These are phyloP conservation scores for Amyelois transitella DNA, from an alignment of 1,140 invertebrate genomes.

Conservation along the genomic window DNA sequence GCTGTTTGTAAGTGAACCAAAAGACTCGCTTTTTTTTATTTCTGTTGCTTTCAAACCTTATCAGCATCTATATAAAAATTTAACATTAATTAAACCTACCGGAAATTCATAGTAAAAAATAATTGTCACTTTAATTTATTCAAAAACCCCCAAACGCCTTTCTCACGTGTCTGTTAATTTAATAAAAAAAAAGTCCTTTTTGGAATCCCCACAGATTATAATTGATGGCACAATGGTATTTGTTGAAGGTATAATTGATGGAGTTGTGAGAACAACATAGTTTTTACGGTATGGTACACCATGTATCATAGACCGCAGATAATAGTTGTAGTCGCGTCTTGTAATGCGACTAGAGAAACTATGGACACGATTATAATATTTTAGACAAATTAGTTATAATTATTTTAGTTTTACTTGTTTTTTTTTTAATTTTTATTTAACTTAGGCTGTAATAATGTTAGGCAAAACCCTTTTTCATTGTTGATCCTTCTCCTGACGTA, in stretches of 20 bases:
- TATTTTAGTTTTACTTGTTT: no score
- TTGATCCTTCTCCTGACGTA: no score
- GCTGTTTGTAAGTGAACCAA: no score
- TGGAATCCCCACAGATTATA: slow-evolving; percentile 8
- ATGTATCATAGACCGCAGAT: not conserved
- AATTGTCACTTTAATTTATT: not conserved
- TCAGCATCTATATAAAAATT: not conserved
- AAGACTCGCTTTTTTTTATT: no score
- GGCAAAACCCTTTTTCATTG: no score
- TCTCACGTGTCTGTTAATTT: slow-evolving; percentile 9
- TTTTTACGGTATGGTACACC: slow-evolving; percentile 7
- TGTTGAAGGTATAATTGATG: slow-evolving; percentile 32
- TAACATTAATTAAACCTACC: not conserved
- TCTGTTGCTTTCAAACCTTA: no score
- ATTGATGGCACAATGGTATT: slow-evolving; percentile 22
- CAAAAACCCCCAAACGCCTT: not conserved
- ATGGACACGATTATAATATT: not conserved
- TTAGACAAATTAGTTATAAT: not conserved
- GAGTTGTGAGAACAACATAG: slow-evolving; percentile 10
- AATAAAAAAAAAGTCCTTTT: slow-evolving; percentile 3
- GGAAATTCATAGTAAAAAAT: not conserved
- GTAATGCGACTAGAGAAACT: slow-evolving; percentile 2
- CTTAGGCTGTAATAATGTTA: no score
- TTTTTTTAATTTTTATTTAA: no score
- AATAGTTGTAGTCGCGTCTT: slow-evolving; percentile 1